These are phyloP conservation scores for Schizopygopsis pylzovi DNA, from an alignment of 2,797 vertebrate species.

Conservation along the genomic window DNA sequence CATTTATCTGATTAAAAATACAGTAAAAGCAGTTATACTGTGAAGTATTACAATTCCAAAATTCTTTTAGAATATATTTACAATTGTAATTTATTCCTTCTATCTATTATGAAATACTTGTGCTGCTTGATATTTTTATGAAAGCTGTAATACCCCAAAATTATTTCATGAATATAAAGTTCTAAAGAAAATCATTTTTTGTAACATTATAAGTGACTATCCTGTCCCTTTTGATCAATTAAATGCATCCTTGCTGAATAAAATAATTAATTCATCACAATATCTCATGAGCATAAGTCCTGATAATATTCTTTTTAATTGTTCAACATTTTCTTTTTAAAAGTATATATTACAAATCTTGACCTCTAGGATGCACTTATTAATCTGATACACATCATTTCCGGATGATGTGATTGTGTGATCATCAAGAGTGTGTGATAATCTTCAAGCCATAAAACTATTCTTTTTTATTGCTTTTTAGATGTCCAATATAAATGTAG, in stretches of 20 bases:
- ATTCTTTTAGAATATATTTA: background rate
- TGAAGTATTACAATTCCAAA: background rate
- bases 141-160: background rate
- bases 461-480: background rate
- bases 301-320: background rate
- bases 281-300: background rate
- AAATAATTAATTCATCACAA: background rate
- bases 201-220: background rate
- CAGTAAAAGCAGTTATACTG: background rate
- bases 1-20: background rate
- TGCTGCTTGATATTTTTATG: background rate
- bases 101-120: background rate
- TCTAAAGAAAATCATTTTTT: background rate
- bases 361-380: background rate
- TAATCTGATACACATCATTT: background rate
- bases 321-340: background rate
- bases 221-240: background rate
- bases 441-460: background rate
- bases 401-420: background rate
- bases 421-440: background rate
- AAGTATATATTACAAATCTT: background rate
- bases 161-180: background rate
- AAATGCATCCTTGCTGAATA: background rate
- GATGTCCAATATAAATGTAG: background rate
- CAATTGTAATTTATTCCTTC: background rate